Evolutionary conservation across 1,140 invertebrate genomes (phyloP).

Genomic region (Eufriesea mexicana): DNA sequence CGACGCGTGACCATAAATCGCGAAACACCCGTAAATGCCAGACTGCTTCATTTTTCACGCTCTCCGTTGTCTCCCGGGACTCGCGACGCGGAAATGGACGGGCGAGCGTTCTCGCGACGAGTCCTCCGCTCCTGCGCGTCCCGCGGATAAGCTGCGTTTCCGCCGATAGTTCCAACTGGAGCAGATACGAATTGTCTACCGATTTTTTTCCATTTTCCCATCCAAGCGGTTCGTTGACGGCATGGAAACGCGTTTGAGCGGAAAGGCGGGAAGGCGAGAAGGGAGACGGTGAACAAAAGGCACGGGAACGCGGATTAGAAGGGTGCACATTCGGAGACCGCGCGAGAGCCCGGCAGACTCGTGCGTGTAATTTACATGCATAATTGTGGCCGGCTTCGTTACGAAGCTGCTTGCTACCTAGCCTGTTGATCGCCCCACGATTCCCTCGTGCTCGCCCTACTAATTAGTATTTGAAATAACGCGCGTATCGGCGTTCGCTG

Average conservation of each 20-base stretch:
- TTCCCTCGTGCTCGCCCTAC: conserved; percentile 48
- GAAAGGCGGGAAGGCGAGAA: not conserved
- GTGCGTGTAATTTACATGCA: conserved; percentile 59
- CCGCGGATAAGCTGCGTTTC: too few relatives aligned
- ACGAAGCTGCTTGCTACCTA: conserved; percentile 44
- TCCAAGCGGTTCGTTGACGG: too few relatives aligned
- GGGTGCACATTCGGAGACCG: not conserved
- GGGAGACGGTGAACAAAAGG: conserved; percentile 1
- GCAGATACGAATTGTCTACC: too few relatives aligned
- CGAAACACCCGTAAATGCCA: conserved; percentile 57
- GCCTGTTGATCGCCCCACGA: conserved; percentile 57
- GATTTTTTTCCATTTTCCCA: too few relatives aligned
- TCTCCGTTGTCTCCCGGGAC: conserved; percentile 43
- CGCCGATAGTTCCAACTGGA: too few relatives aligned
- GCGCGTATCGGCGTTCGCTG: not conserved
- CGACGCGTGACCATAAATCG: conserved; percentile 59
- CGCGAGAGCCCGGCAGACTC: not conserved
- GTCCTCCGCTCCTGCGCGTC: not conserved
- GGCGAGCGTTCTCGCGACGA: not conserved
- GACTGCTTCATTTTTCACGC: conserved; percentile 63
- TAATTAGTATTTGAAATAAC: conserved; percentile 60
- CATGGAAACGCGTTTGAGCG: too few relatives aligned
- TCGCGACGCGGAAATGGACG: conserved; percentile 10
- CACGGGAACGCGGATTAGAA: conserved; percentile 16
- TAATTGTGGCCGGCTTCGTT: conserved; percentile 59